A percentile compares a stretch with the other conserved stretches of the same genome.
Evolutionary conservation across 2,113 vertebrate species (phyloP).

Genomic region (Sceloporus tristichus): DNA sequence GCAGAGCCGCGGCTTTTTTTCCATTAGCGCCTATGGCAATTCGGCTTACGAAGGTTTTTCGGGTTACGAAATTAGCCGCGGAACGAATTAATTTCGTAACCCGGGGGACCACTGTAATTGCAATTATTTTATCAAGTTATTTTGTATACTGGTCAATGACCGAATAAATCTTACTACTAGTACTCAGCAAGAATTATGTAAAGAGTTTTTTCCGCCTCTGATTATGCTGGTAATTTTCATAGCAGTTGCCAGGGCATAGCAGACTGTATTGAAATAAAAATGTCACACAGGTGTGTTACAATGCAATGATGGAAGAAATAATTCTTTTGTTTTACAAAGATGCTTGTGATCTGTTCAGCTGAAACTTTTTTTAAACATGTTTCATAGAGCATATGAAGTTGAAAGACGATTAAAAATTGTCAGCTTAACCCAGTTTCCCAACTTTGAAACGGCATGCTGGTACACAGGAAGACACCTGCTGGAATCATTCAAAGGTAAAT

Average conservation of each 20-base stretch:
- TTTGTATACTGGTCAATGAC: no score
- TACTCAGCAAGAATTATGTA: background rate
- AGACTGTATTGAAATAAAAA: background rate
- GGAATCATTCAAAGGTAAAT: conserved; percentile 94
- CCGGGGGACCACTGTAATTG: no score
- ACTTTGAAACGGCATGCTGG: conserved; percentile 98
- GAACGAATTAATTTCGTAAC: no score
- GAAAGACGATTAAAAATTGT: conserved; percentile 93
- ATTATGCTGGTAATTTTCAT: conserved; percentile 12
- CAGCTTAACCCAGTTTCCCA: conserved; percentile 94
- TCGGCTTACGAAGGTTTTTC: no score
- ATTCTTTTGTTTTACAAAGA: background rate
- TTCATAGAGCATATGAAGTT: conserved; percentile 95
- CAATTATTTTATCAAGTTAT: no score
- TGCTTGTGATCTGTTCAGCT: conserved; percentile 21
- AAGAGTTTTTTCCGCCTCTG: background rate
- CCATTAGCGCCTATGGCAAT: no score
- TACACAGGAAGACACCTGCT: conserved; percentile 94
- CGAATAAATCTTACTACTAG: no score
- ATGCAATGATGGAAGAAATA: background rate
- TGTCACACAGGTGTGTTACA: background rate
- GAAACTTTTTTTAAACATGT: conserved; percentile 63
- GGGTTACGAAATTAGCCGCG: no score
- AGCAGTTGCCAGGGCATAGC: conserved; percentile 9
- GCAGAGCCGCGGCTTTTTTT: no score